Conservation (phyloP, 2,888 invertebrate genomes). For the Erebia palarica region DNA sequence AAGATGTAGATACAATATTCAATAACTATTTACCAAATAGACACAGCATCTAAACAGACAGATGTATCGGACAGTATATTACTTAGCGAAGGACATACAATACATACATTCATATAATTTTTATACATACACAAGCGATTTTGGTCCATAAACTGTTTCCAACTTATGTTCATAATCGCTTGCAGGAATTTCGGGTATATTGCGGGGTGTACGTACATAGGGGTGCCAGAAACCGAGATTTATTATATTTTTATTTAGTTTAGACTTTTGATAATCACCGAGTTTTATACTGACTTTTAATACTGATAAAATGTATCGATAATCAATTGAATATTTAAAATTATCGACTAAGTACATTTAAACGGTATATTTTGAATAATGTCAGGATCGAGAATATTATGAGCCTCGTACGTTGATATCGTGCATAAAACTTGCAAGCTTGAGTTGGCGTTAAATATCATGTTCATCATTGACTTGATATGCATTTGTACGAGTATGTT, state of each 20-base stretch:
- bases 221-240: conserved; percentile 4
- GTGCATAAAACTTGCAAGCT: too few species aligned
- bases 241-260: neutral
- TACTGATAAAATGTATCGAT: neutral
- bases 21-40: conserved; percentile 29
- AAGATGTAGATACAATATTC: conserved; percentile 34
- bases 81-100: conserved; percentile 23
- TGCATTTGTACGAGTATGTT: too few species aligned
- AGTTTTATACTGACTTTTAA: neutral
- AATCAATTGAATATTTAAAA: neutral
- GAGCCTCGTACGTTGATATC: too few species aligned
- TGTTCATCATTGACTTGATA: too few species aligned
- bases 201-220: conserved; percentile 5
- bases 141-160: neutral
- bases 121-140: conserved; percentile 18
- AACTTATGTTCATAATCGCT: conserved; percentile 13
- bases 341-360: too few species aligned
- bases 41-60: conserved; percentile 27
- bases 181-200: neutral
- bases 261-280: neutral
- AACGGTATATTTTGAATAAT: too few species aligned
- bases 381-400: too few species aligned
- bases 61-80: conserved; percentile 33
- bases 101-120: neutral
- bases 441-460: too few species aligned